Evolutionary conservation across 2,113 vertebrate genomes (phyloP).

Genomic region (Nymphicus hollandicus): DNA sequence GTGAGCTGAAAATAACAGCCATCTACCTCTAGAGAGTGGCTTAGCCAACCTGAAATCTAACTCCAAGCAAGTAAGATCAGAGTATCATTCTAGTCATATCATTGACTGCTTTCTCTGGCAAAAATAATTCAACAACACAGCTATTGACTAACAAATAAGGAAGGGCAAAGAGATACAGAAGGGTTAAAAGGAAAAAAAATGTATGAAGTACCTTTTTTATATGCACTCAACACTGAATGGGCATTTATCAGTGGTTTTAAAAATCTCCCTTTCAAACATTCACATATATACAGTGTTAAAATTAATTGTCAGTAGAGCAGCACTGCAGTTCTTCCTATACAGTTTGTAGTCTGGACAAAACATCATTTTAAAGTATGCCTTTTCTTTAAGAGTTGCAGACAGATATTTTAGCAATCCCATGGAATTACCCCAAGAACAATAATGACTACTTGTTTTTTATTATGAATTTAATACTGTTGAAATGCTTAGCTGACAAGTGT

Average conservation of each 20-base stretch:
- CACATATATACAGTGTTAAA: not conserved
- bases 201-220: not conserved
- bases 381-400: not conserved
- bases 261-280: not conserved
- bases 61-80: not conserved
- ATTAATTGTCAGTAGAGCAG: not conserved
- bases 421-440: not conserved
- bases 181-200: not conserved
- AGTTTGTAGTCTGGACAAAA: not conserved
- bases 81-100: not conserved
- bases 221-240: not conserved
- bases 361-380: not conserved
- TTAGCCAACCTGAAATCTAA: not conserved
- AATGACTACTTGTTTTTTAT: constrained; percentile 40
- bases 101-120: not conserved
- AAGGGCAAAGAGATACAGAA: not conserved
- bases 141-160: constrained; percentile 7
- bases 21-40: not conserved
- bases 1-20: not conserved
- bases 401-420: not conserved
- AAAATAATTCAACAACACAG: not conserved
- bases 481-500: constrained; percentile 32
- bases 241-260: not conserved
- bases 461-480: constrained; percentile 59
- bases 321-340: not conserved